A percentile compares a stretch with the other conserved stretches of the same genome.
These are phyloP conservation scores for Eclectus roratus DNA, from an alignment of 2,113 vertebrate species.

Conservation along the genomic window DNA sequence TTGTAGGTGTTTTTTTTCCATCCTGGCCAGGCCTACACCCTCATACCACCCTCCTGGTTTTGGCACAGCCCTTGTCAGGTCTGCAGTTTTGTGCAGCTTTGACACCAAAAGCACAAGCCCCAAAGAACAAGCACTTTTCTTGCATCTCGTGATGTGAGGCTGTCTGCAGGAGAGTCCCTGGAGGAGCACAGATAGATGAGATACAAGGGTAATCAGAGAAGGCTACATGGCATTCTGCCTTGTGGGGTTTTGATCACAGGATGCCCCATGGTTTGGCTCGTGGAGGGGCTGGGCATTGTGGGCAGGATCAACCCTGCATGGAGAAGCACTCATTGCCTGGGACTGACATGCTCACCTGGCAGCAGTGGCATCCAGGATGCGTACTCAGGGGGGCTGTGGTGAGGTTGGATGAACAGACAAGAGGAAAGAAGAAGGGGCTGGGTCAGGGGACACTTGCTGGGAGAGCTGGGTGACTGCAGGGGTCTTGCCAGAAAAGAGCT, in stretches of 20 bases:
- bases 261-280: fast-evolving
- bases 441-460: not conserved
- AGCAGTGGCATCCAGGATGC: not conserved
- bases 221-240: not conserved
- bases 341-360: not conserved
- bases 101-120: not conserved
- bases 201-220: not conserved
- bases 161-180: not conserved
- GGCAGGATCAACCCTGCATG: not conserved
- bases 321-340: not conserved
- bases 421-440: not conserved
- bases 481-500: not conserved
- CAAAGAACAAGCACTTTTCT: not conserved
- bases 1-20: not conserved
- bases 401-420: not conserved
- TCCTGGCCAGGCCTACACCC: not conserved
- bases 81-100: not conserved
- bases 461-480: not conserved
- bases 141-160: not conserved
- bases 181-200: not conserved
- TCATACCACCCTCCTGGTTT: not conserved
- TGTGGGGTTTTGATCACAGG: fast-evolving
- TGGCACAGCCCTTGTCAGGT: not conserved
- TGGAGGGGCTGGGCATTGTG: not conserved
- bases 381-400: not conserved